These are phyloP conservation scores for Meleagris gallopavo DNA, from an alignment of 2,113 vertebrate genomes.

Conservation along the genomic window DNA sequence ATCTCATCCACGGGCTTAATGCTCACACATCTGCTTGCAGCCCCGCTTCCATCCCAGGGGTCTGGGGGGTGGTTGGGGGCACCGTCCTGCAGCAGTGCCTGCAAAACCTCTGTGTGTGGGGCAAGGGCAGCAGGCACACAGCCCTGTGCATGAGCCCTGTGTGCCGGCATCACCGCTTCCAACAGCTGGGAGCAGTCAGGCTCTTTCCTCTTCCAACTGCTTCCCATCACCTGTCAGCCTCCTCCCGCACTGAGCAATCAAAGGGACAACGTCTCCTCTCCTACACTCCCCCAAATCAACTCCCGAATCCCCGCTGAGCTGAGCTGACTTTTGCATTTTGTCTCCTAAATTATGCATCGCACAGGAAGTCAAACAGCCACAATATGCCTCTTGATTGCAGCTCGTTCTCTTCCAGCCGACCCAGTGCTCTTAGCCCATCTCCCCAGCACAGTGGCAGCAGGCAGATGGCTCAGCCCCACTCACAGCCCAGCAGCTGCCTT, in stretches of 20 bases:
- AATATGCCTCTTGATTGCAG: not conserved
- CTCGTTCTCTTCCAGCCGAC: not conserved
- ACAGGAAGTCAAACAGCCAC: not conserved
- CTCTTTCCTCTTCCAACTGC: fast-evolving
- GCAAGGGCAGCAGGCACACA: not conserved
- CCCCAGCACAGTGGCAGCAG: fast-evolving
- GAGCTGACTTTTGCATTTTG: not conserved
- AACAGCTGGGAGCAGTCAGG: not conserved
- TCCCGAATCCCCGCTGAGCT: not conserved
- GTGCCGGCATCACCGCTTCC: no score
- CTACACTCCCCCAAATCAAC: not conserved
- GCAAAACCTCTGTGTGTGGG: not conserved
- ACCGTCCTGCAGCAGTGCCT: fast-evolving
- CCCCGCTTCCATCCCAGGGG: not conserved
- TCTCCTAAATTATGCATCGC: not conserved
- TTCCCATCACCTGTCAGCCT: not conserved
- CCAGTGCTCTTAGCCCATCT: not conserved
- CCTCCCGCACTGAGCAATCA: not conserved
- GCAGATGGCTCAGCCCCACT: not conserved
- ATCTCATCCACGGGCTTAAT: not conserved
- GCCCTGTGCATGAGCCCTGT: not conserved
- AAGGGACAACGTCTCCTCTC: not conserved
- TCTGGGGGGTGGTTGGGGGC: no score
- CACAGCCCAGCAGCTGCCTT: not conserved
- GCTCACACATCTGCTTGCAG: fast-evolving